Percentiles rank a stretch among this genome's conserved stretches.
Conservation (phyloP, 2,888 invertebrate genomes). For the Meiosimyza decipiens region DNA sequence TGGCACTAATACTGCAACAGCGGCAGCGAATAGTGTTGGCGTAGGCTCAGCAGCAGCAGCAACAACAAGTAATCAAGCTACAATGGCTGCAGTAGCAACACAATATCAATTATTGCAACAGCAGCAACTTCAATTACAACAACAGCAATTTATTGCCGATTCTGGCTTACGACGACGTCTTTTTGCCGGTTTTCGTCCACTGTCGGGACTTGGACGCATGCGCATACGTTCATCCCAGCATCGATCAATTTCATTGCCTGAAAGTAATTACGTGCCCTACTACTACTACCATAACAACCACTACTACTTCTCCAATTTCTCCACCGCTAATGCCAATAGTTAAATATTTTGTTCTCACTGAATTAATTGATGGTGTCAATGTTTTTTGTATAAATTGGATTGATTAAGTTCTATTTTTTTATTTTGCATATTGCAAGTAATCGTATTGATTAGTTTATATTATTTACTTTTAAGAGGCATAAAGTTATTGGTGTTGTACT, state of each 20-base stretch:
- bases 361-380: neutral
- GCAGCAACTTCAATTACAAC: conserved; percentile 43
- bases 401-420: too few relatives aligned
- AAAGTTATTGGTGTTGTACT: too few relatives aligned
- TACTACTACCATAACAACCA: conserved; percentile 46
- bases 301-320: conserved; percentile 38
- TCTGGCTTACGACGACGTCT: conserved; percentile 79
- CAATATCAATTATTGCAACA: conserved; percentile 46
- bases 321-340: conserved; percentile 45
- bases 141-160: conserved; percentile 58
- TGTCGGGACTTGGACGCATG: conserved; percentile 74
- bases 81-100: conserved; percentile 42
- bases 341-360: conserved; percentile 47
- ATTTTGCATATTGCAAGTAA: too few relatives aligned
- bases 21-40: conserved; percentile 32
- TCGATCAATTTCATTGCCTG: conserved; percentile 87
- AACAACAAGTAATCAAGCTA: conserved; percentile 27
- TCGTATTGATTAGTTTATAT: too few relatives aligned
- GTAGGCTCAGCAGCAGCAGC: conserved; percentile 35
- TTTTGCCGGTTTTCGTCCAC: conserved; percentile 84
- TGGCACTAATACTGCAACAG: conserved; percentile 43
- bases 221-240: conserved; percentile 79
- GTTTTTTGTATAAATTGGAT: too few relatives aligned
- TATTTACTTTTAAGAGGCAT: too few relatives aligned
- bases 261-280: conserved; percentile 73